Conservation (phyloP, 2,113 vertebrate species). For the Eudyptes chrysolophus region DNA sequence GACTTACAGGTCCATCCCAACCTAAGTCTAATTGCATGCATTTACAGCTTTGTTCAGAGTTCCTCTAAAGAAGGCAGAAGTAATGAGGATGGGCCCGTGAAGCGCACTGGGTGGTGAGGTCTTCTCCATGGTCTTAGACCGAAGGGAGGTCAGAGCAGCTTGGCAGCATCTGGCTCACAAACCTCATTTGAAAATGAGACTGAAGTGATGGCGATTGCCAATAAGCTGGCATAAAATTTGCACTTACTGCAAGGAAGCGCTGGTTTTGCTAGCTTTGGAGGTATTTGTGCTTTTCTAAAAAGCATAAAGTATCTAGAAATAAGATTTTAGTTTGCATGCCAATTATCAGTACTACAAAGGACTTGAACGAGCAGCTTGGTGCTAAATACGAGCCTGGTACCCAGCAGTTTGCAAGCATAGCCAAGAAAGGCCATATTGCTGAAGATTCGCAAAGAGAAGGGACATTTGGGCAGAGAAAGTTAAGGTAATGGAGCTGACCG, state of each 20-base stretch:
- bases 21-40: fast-evolving
- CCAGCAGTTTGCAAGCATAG: neutral
- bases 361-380: neutral
- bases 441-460: neutral
- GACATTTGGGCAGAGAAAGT: neutral
- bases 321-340: neutral
- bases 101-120: neutral
- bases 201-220: fast-evolving
- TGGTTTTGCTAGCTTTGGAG: neutral
- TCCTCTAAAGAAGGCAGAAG: neutral
- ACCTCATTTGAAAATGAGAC: fast-evolving
- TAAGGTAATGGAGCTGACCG: neutral
- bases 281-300: neutral
- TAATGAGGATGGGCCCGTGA: fast-evolving
- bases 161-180: neutral
- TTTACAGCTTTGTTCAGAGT: neutral
- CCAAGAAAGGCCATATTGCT: neutral
- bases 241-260: fast-evolving
- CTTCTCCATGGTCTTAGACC: fast-evolving
- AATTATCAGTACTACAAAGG: neutral
- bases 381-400: neutral
- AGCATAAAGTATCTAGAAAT: neutral
- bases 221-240: fast-evolving
- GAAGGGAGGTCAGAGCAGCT: neutral
- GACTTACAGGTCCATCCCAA: neutral